Percentiles rank a stretch among this genome's conserved stretches.
These are phyloP conservation scores for Apistogramma diplotaenia DNA, from an alignment of 2,113 vertebrate species.

Conservation along the genomic window DNA sequence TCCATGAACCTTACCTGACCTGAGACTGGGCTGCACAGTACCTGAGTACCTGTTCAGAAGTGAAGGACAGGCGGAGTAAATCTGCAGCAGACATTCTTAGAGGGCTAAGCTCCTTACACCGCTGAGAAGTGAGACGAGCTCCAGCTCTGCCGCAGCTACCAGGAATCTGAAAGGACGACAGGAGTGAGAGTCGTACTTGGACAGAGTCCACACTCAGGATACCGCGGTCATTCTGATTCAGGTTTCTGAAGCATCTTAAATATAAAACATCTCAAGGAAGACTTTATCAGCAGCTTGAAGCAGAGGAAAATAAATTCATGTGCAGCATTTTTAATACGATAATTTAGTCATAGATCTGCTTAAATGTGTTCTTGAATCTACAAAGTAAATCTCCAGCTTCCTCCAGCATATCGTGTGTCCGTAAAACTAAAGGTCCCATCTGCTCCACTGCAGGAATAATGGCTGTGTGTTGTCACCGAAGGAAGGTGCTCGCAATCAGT, in stretches of 20 bases:
- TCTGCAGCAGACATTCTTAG: slow-evolving; percentile 46
- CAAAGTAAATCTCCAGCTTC: background rate
- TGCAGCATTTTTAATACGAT: background rate
- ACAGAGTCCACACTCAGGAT: background rate
- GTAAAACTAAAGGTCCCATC: background rate
- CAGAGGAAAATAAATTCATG: background rate
- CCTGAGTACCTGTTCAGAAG: slow-evolving; percentile 14
- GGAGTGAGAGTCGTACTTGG: background rate
- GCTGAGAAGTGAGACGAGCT: slow-evolving; percentile 1
- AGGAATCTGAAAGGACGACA: background rate
- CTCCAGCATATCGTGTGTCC: background rate
- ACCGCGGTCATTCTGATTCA: background rate
- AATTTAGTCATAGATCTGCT: background rate
- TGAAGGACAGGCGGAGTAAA: slow-evolving; percentile 37
- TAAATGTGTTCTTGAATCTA: background rate
- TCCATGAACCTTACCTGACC: slow-evolving; percentile 2
- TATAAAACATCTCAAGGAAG: background rate
- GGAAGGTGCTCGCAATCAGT: background rate
- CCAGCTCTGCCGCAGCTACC: background rate
- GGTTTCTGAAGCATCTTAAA: background rate
- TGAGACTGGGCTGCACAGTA: background rate
- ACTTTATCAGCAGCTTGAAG: background rate
- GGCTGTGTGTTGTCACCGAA: slow-evolving; percentile 14
- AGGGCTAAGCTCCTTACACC: slow-evolving; percentile 61
- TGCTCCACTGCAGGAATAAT: slow-evolving; percentile 18